A percentile compares a stretch with the other conserved stretches of the same genome.
phyloP scores from a whole-genome alignment of 2,797 vertebrate species.

The Peromyscus melanophrys region DNA sequence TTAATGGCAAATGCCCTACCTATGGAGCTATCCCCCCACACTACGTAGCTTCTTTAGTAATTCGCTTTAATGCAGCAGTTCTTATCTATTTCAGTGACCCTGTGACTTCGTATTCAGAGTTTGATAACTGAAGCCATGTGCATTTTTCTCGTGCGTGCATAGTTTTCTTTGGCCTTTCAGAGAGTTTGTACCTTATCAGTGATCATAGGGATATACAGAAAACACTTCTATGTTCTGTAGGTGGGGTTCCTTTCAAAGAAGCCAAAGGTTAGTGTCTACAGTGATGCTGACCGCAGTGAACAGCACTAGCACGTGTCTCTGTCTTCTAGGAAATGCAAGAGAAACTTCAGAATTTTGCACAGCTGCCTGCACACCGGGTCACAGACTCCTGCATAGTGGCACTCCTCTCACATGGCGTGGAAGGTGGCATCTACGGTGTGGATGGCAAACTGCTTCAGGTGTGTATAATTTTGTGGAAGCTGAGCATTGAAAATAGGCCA shows the following conservation, averaged over 20 bases:
- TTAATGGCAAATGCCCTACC: not conserved
- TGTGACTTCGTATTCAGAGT: not conserved
- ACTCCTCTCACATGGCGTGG: constrained; percentile 97
- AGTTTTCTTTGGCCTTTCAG: not conserved
- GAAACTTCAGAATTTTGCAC: constrained; percentile 92
- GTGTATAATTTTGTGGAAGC: not conserved
- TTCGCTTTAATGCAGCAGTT: not conserved
- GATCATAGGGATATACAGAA: not conserved
- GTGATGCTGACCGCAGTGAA: not conserved
- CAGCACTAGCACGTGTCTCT: constrained; percentile 34
- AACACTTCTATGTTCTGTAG: not conserved
- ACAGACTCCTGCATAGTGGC: constrained; percentile 95
- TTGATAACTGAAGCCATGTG: not conserved
- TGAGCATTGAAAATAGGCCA: not conserved
- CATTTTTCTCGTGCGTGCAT: not conserved
- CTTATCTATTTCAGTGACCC: not conserved
- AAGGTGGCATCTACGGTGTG: constrained; percentile 95
- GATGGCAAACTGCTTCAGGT: constrained; percentile 96
- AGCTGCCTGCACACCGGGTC: constrained; percentile 89
- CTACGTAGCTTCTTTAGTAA: not conserved
- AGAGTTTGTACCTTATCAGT: not conserved
- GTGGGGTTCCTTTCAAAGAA: not conserved
- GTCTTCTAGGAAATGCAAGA: constrained; percentile 92
- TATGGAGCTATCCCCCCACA: not conserved
- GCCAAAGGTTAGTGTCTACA: not conserved